Evolutionary conservation across 2,888 invertebrate species (phyloP).

Genomic region (Temnothorax unifasciatus): DNA sequence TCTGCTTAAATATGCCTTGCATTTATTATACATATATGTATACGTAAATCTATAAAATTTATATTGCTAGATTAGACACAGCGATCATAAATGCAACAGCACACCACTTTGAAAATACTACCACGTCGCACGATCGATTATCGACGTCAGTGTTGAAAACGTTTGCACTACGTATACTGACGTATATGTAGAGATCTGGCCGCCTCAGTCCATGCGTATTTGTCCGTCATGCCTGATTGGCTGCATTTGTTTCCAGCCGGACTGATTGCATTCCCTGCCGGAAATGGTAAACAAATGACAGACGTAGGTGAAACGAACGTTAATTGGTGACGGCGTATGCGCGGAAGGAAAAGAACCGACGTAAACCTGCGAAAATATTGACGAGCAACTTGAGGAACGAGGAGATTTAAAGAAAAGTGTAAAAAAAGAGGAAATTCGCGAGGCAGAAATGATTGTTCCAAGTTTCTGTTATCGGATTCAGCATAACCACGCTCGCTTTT

Average conservation of each 20-base stretch:
- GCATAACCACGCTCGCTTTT: conserved; percentile 76
- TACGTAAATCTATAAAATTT: neutral
- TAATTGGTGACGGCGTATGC: conserved; percentile 69
- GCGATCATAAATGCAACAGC: neutral
- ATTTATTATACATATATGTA: neutral
- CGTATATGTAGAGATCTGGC: conserved; percentile 58
- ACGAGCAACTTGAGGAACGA: conserved; percentile 17
- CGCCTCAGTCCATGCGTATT: conserved; percentile 61
- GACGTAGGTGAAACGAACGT: conserved; percentile 70
- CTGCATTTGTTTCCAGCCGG: conserved; percentile 73
- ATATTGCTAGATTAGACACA: neutral
- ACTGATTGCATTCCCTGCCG: conserved; percentile 79
- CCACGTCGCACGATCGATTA: conserved; percentile 59
- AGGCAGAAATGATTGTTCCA: conserved; percentile 67
- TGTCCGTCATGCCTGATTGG: conserved; percentile 75
- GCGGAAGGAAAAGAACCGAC: conserved; percentile 70
- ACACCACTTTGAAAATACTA: conserved; percentile 49
- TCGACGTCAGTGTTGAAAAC: conserved; percentile 61
- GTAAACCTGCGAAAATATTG: conserved; percentile 56
- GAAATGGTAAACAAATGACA: conserved; percentile 82
- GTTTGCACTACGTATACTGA: conserved; percentile 23
- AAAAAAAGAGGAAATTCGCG: conserved; percentile 57
- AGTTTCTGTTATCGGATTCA: conserved; percentile 78
- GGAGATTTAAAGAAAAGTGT: conserved; percentile 62
- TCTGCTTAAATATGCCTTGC: neutral